Percentiles rank a stretch among this genome's conserved stretches.
Conservation (phyloP, 2,797 vertebrate genomes). For the Molossus alvarezi region DNA sequence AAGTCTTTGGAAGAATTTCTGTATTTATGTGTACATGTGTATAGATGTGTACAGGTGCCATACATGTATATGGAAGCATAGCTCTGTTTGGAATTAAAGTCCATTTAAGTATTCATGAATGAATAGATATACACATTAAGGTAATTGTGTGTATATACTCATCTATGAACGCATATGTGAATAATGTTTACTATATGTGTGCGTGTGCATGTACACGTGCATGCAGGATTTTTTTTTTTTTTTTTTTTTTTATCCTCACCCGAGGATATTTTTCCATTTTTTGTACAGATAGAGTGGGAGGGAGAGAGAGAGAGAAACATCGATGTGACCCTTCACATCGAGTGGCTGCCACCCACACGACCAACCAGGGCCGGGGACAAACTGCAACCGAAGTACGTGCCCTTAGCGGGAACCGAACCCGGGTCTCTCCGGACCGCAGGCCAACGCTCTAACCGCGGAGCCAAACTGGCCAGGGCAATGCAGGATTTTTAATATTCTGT, state of each 20-base stretch:
- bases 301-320: too few relatives aligned
- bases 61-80: not conserved
- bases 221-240: slow-evolving; percentile 18
- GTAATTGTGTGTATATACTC: slow-evolving; percentile 28
- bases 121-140: slow-evolving; percentile 11
- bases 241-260: too few relatives aligned
- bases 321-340: too few relatives aligned
- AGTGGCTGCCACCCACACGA: too few relatives aligned
- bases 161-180: not conserved
- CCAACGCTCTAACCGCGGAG: too few relatives aligned
- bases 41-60: not conserved
- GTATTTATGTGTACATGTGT: slow-evolving; percentile 39
- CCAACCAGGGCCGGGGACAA: too few relatives aligned
- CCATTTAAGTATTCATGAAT: not conserved
- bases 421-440: too few relatives aligned
- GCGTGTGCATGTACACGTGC: not conserved
- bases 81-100: slow-evolving; percentile 60
- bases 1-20: slow-evolving; percentile 31
- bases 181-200: not conserved
- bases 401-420: too few relatives aligned
- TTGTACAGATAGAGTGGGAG: too few relatives aligned
- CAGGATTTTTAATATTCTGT: slow-evolving; percentile 46
- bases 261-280: too few relatives aligned
- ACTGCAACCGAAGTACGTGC: too few relatives aligned
- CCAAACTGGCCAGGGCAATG: too few relatives aligned